phyloP scores from a whole-genome alignment of 2,113 vertebrate species.

The Myocastor coypus region DNA sequence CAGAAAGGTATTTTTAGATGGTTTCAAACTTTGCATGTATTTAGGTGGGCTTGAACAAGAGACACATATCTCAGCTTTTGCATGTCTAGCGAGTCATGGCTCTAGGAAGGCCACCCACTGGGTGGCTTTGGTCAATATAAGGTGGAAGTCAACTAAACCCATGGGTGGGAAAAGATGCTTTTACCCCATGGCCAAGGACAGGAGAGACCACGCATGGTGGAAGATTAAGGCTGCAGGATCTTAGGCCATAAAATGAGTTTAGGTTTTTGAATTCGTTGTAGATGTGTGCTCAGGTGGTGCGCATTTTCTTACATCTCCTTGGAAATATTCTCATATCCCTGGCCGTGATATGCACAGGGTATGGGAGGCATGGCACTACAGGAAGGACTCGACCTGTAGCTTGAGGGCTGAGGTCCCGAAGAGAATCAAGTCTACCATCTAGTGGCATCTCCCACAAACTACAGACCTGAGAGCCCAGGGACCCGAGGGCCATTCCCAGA shows the following conservation, averaged over 20 bases:
- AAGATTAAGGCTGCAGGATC: background rate
- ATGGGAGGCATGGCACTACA: background rate
- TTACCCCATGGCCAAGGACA: background rate
- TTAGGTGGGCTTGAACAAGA: slow-evolving; percentile 59
- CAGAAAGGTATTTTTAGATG: slow-evolving; percentile 63
- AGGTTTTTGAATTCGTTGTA: slow-evolving; percentile 30
- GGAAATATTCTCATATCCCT: background rate
- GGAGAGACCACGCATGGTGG: background rate
- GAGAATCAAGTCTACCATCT: background rate
- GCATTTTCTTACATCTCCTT: background rate
- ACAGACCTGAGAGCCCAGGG: background rate
- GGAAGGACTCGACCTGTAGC: background rate
- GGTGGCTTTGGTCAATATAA: slow-evolving; percentile 15
- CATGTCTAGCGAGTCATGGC: background rate
- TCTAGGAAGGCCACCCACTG: background rate
- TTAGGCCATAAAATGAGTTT: background rate
- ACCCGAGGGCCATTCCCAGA: background rate
- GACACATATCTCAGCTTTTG: slow-evolving; percentile 39
- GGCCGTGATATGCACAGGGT: background rate
- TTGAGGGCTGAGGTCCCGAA: background rate
- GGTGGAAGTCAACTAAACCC: background rate
- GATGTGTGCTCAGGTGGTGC: background rate
- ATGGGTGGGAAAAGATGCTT: background rate
- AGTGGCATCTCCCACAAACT: slow-evolving; percentile 17
- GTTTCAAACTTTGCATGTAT: slow-evolving; percentile 61